These are phyloP conservation scores for Camponotus pennsylvanicus DNA, from an alignment of 1,140 invertebrate species.

Conservation along the genomic window DNA sequence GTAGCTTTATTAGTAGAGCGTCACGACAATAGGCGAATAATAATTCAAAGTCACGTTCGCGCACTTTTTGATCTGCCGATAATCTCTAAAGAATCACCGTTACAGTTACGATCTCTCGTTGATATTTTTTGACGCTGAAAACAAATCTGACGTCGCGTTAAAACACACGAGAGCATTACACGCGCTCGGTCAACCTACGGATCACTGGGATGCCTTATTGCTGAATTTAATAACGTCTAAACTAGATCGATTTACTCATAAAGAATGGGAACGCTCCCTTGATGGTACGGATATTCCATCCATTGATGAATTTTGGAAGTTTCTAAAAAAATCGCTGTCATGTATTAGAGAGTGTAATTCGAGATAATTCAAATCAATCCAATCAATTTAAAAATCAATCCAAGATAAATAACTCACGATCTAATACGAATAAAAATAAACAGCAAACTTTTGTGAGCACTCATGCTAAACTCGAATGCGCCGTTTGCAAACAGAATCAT, in stretches of 20 bases:
- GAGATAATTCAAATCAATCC: background rate
- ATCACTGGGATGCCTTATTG: background rate
- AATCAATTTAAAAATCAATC: too few relatives aligned
- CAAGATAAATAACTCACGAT: background rate
- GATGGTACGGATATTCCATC: background rate
- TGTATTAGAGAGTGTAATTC: background rate
- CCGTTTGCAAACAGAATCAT: background rate
- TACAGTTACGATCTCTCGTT: background rate
- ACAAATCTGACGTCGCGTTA: background rate
- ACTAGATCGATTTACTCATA: background rate
- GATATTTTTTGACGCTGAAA: too few relatives aligned
- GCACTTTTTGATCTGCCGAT: background rate
- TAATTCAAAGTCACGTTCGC: background rate
- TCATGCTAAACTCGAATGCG: too few relatives aligned
- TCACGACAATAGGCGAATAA: background rate
- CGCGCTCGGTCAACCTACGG: background rate
- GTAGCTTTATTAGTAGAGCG: background rate
- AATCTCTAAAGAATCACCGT: background rate
- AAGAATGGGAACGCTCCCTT: background rate
- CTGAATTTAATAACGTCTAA: background rate
- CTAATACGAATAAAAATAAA: background rate
- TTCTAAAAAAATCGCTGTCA: background rate
- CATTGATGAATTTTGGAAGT: background rate
- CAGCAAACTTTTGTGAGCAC: too few relatives aligned
- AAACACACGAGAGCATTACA: background rate